Conservation (phyloP, 1,140 invertebrate genomes). For the Bombyx mori region DNA sequence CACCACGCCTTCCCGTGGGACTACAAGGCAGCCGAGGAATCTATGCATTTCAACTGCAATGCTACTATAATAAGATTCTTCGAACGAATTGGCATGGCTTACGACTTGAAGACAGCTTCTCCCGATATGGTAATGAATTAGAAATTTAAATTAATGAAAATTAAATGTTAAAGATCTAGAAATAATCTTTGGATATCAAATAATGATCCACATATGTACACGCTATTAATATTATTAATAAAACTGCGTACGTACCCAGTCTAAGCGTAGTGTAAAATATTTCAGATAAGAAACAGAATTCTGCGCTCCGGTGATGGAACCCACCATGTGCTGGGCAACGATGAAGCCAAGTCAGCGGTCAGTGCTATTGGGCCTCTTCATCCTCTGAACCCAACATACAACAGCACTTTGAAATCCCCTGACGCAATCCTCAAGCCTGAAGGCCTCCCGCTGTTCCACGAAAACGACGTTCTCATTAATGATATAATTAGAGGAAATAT, state of each 20-base stretch:
- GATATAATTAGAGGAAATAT: too few relatives aligned
- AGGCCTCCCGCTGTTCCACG: slow-evolving; percentile 43
- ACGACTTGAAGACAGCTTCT: slow-evolving; percentile 74
- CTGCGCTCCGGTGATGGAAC: slow-evolving; percentile 43
- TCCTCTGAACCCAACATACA: slow-evolving; percentile 51
- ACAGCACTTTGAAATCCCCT: slow-evolving; percentile 32
- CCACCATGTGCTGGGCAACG: slow-evolving; percentile 42
- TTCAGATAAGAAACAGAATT: slow-evolving; percentile 39
- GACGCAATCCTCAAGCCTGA: slow-evolving; percentile 30
- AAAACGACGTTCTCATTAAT: slow-evolving; percentile 33
- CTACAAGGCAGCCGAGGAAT: slow-evolving; percentile 78
- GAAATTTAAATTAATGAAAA: too few relatives aligned
- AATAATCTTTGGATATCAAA: too few relatives aligned
- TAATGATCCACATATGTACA: too few relatives aligned
- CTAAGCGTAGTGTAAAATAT: too few relatives aligned
- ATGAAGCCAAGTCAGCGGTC: slow-evolving; percentile 31
- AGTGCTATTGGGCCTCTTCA: slow-evolving; percentile 38
- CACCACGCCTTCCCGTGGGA: slow-evolving; percentile 86
- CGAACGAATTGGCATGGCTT: slow-evolving; percentile 72
- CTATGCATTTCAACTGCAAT: slow-evolving; percentile 58
- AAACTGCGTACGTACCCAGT: too few relatives aligned
- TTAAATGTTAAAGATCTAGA: too few relatives aligned
- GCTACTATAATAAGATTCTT: slow-evolving; percentile 68
- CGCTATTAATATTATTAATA: too few relatives aligned
- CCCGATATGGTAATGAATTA: slow-evolving; percentile 55